Base-by-base conservation (phyloP, 2,888 invertebrate species). In the Chrysolina oricalcia region DNA sequence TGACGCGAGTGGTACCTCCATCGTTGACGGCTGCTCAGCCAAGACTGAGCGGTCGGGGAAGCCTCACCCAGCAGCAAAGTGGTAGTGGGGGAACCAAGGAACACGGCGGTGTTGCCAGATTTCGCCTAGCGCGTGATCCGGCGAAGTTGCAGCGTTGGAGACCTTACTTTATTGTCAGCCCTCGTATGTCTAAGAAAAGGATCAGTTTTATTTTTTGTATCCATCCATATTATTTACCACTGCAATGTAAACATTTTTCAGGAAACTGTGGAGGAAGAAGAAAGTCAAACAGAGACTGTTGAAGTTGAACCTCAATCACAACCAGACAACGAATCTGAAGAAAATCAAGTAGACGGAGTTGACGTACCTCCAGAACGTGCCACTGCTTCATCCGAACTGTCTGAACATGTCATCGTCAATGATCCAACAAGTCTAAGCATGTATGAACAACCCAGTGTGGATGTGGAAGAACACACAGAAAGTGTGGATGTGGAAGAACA, bases 291-390 rank as follows among this genome's bases (percentile, higher is more conserved):
- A 40, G 35, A 43, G 41, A 23, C 63, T 3, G 23, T 53, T 3
- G 40, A 69, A 17, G 40, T 15, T 17, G 65, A 9, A 15, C 13
- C 27, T n/a, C 59, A 15, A 15, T 40, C 10, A 23, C 6, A 40
- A 65, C 67, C 21, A 6, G 53, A 6, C 15, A 35, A 8, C 17
- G 17, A 69, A 41, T 40, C 17, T 13, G 59, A 69, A n/a, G 59
- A 15, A 23, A 68, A n/a, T 2, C 17, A 56, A 46, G 21, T 50
- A 10, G 64, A 59, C 19, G 73, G 69, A 17, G 59, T 73, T 2
- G 75, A 73, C 46, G 67, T 78, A 41, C 67, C 74, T 43, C 74
- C 76, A 1, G 74, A 78, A 62, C 62, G 19, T 0, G 6, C 35
- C 21, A 41, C 13, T 6, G 35, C 35, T 35, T 11, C 27, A 35